Evolutionary conservation across 2,113 vertebrate genomes (phyloP).

Genomic region (Equus quagga): DNA sequence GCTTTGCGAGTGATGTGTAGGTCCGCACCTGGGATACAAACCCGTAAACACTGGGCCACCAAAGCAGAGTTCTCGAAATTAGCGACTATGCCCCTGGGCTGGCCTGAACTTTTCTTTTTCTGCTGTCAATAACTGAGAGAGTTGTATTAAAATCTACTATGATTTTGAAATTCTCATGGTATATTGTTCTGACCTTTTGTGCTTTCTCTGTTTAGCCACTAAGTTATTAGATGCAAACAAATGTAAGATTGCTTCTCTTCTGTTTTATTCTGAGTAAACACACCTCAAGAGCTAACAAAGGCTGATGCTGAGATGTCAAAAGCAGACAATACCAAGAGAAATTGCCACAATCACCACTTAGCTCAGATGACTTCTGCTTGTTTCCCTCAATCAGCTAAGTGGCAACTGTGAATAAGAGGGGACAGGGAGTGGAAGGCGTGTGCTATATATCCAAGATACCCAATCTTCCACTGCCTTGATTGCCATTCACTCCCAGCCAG

Average conservation of each 20-base stretch:
- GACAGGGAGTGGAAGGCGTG: not conserved
- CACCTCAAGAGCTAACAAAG: not conserved
- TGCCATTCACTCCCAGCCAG: not conserved
- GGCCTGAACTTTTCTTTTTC: no score
- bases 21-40: no score
- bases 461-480: not conserved
- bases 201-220: not conserved
- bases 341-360: not conserved
- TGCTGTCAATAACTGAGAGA: not conserved
- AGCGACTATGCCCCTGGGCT: no score
- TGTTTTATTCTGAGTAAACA: not conserved
- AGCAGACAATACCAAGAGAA: not conserved
- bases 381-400: not conserved
- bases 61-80: no score
- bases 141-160: not conserved
- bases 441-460: not conserved
- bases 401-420: not conserved
- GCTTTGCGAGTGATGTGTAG: no score
- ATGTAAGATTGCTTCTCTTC: not conserved
- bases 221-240: not conserved
- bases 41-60: no score
- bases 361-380: not conserved
- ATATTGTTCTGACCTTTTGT: not conserved
- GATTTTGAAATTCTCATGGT: not conserved
- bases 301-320: not conserved